Evolutionary conservation across 2,888 invertebrate genomes (phyloP).

Genomic region (Torymus tubicola): DNA sequence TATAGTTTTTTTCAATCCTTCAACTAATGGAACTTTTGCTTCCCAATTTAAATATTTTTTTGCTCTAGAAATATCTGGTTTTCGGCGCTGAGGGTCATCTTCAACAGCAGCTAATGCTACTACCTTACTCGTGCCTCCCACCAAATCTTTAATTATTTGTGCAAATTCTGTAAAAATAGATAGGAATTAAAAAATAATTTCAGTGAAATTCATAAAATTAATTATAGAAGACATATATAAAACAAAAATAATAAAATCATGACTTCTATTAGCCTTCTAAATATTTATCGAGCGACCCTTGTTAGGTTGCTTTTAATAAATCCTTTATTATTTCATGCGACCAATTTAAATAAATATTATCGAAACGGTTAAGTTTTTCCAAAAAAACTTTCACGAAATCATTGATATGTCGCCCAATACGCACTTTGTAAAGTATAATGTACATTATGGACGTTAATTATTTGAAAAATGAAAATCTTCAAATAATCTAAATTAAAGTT

Average conservation of each 20-base stretch:
- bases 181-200: conserved; percentile 15
- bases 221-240: not conserved
- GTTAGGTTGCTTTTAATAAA: no score
- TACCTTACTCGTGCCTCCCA: conserved; percentile 91
- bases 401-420: no score
- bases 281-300: no score
- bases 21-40: conserved; percentile 91
- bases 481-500: no score
- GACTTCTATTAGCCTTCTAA: not conserved
- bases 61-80: conserved; percentile 95
- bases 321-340: no score
- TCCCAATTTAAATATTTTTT: conserved; percentile 91
- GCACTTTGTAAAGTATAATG: no score
- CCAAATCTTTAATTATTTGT: conserved; percentile 87
- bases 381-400: no score
- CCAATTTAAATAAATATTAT: no score
- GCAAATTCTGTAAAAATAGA: conserved; percentile 84
- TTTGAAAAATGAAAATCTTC: no score
- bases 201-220: not conserved
- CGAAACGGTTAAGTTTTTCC: no score
- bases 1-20: conserved; percentile 94
- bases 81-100: conserved; percentile 96
- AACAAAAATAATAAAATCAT: not conserved
- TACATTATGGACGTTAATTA: no score
- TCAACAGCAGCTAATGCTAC: conserved; percentile 90